These are phyloP conservation scores for Leptonema lineaticorne DNA, from an alignment of 1,140 invertebrate genomes.

Conservation along the genomic window DNA sequence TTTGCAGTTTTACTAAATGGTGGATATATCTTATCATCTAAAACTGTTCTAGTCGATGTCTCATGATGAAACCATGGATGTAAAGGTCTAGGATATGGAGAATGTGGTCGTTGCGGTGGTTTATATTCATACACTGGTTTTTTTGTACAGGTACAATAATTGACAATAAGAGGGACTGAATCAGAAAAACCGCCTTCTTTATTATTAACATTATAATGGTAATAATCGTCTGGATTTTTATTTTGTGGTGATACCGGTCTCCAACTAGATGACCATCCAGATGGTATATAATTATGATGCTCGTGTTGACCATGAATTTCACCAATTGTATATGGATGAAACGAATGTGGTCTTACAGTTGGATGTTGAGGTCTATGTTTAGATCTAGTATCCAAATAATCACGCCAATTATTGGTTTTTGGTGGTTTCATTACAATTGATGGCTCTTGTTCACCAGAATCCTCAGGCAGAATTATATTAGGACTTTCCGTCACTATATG, in stretches of 20 bases:
- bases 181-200: slow-evolving; percentile 26
- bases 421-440: slow-evolving; percentile 25
- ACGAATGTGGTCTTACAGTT: background rate
- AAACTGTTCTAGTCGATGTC: slow-evolving; percentile 25
- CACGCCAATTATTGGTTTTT: slow-evolving; percentile 27
- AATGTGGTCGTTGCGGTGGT: background rate
- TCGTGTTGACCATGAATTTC: background rate
- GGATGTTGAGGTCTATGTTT: background rate
- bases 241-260: slow-evolving; percentile 6
- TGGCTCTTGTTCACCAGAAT: background rate
- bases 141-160: slow-evolving; percentile 32
- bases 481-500: background rate
- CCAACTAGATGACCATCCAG: slow-evolving; percentile 33
- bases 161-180: slow-evolving; percentile 24
- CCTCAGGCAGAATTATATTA: background rate
- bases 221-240: slow-evolving; percentile 28
- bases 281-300: slow-evolving; percentile 23
- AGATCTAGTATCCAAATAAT: slow-evolving; percentile 18
- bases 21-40: slow-evolving; percentile 34
- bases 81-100: background rate
- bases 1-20: slow-evolving; percentile 23
- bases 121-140: slow-evolving; percentile 26
- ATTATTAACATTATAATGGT: slow-evolving; percentile 33
- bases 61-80: slow-evolving; percentile 29
- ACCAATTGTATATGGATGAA: slow-evolving; percentile 11